These are phyloP conservation scores for Sander lucioperca DNA, from an alignment of 2,113 vertebrate genomes.

Conservation along the genomic window DNA sequence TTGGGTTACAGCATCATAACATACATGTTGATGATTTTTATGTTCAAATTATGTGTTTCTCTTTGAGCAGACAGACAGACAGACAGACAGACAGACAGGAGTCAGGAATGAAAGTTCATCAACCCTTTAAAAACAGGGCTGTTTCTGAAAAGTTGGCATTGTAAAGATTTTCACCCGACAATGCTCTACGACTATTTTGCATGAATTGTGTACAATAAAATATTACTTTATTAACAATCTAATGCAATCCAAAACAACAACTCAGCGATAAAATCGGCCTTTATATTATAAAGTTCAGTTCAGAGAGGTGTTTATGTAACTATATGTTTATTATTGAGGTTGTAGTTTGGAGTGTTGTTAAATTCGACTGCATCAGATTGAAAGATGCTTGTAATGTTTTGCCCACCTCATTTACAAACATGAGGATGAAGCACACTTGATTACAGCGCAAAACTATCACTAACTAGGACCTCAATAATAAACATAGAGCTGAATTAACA, in stretches of 20 bases:
- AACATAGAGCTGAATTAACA: too few relatives aligned
- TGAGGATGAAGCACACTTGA: not conserved
- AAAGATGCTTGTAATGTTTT: not conserved
- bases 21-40: not conserved
- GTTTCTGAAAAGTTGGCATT: not conserved
- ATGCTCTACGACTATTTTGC: slow-evolving; percentile 25
- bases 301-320: not conserved
- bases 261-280: not conserved
- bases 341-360: not conserved
- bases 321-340: not conserved
- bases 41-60: not conserved
- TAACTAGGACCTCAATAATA: too few relatives aligned
- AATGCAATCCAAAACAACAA: not conserved
- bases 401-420: too few relatives aligned
- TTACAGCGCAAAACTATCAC: too few relatives aligned
- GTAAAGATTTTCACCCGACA: slow-evolving; percentile 51
- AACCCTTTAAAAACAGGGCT: not conserved
- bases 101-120: not conserved
- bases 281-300: too few relatives aligned
- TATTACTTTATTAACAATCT: not conserved
- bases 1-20: slow-evolving; percentile 46
- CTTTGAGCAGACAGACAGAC: not conserved
- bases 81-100: not conserved
- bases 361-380: too few relatives aligned
- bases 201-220: slow-evolving; percentile 26